phyloP scores from a whole-genome alignment of 2,888 invertebrate species.

The Serripes groenlandicus region DNA sequence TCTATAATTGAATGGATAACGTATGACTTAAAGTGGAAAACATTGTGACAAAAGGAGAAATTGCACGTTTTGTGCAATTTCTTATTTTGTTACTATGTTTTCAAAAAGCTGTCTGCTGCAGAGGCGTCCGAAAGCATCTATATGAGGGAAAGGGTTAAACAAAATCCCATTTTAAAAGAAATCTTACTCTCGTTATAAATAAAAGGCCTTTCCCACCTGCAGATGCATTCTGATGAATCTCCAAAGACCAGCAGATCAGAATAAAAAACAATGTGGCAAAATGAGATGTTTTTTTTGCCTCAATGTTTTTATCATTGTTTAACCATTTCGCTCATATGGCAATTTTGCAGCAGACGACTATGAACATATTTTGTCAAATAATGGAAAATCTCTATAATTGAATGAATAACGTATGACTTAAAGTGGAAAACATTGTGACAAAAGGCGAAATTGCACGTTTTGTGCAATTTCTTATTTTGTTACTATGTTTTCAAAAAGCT shows the following conservation, averaged over 20 bases:
- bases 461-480: not conserved
- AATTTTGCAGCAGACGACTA: too few species aligned
- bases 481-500: not conserved
- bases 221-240: too few species aligned
- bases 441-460: not conserved
- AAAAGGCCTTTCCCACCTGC: too few species aligned
- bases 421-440: not conserved
- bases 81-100: constrained; percentile 2
- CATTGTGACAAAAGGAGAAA: constrained; percentile 2
- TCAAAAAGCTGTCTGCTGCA: not conserved
- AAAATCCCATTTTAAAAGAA: not conserved
- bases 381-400: not conserved
- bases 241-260: too few species aligned
- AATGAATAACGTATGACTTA: not conserved
- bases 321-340: too few species aligned
- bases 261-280: too few species aligned
- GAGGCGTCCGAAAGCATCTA: too few species aligned
- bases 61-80: not conserved
- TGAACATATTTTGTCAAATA: too few species aligned
- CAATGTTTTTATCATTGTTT: too few species aligned
- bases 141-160: not conserved
- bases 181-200: too few species aligned
- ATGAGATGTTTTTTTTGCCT: not conserved
- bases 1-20: not conserved
- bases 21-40: not conserved